Conservation (phyloP, 2,797 vertebrate genomes). For the Choloepus didactylus region DNA sequence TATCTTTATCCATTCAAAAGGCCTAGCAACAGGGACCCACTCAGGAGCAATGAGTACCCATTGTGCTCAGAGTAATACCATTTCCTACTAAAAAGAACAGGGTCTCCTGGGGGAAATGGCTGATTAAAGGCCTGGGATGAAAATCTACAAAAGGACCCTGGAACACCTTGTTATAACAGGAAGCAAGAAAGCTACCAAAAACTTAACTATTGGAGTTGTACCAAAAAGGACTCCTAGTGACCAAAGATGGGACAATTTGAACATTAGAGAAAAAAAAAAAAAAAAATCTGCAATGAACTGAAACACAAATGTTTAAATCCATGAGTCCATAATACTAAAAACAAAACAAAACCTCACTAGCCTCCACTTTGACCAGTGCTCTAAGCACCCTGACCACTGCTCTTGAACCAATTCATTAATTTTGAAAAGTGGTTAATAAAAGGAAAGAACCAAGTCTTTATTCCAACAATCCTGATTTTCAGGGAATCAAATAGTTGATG, state of each 20-base stretch:
- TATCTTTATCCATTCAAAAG: slow-evolving; percentile 27
- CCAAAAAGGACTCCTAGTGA: slow-evolving; percentile 12
- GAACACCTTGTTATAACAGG: slow-evolving; percentile 10
- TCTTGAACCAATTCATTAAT: background rate
- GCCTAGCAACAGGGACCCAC: background rate
- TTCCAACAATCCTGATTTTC: background rate
- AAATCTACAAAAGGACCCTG: background rate
- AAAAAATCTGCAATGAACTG: background rate
- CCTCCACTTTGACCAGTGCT: background rate
- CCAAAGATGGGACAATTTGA: background rate
- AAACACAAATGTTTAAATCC: slow-evolving; percentile 39
- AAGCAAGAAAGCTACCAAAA: slow-evolving; percentile 29
- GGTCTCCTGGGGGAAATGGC: background rate
- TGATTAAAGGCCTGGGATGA: background rate
- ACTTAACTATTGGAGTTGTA: background rate
- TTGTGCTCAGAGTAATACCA: background rate
- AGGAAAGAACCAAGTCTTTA: slow-evolving; percentile 23
- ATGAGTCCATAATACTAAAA: slow-evolving; percentile 47
- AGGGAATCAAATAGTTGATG: background rate
- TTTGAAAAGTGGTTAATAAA: slow-evolving; percentile 36
- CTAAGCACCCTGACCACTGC: background rate
- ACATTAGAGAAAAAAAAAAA: slow-evolving; percentile 8
- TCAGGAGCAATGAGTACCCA: background rate
- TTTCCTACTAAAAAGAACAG: background rate
- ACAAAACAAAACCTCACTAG: slow-evolving; percentile 16